Percentiles rank a stretch among this genome's conserved stretches.
Evolutionary conservation across 2,113 vertebrate genomes (phyloP).

Genomic region (Orthonyx spaldingii): DNA sequence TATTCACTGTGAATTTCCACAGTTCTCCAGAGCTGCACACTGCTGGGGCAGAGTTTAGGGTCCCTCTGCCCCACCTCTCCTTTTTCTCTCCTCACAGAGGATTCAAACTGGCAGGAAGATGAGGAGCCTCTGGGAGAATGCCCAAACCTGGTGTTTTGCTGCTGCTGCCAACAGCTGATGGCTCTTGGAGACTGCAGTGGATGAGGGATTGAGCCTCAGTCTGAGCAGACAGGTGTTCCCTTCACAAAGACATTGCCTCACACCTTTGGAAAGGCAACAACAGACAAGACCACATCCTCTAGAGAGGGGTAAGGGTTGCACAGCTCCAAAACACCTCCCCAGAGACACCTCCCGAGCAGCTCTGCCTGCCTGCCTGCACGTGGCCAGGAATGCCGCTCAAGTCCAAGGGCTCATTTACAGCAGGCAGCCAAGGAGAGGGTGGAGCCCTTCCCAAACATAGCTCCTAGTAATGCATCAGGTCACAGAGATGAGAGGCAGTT

Average conservation of each 20-base stretch:
- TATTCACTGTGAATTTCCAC: not conserved
- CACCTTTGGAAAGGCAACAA: not conserved
- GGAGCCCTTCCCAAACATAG: not conserved
- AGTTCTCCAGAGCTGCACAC: not conserved
- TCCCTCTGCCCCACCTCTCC: accelerated
- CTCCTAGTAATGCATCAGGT: not conserved
- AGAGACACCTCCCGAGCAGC: accelerated
- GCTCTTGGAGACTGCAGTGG: not conserved
- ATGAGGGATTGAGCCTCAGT: not conserved
- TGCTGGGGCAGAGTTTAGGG: not conserved
- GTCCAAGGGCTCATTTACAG: not conserved
- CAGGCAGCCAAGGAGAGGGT: not conserved
- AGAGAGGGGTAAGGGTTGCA: not conserved
- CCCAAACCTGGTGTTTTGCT: not conserved
- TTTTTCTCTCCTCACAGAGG: not conserved
- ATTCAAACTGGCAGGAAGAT: not conserved
- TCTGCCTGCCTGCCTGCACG: not conserved
- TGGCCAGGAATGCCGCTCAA: not conserved
- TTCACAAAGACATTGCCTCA: not conserved
- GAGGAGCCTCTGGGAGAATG: not conserved
- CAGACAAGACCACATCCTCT: not conserved
- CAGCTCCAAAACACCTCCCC: not conserved
- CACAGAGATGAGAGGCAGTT: not conserved
- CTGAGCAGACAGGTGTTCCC: not conserved
- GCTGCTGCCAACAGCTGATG: not conserved